phyloP scores from a whole-genome alignment of 2,113 vertebrate genomes.

The Pontoporia blainvillei region DNA sequence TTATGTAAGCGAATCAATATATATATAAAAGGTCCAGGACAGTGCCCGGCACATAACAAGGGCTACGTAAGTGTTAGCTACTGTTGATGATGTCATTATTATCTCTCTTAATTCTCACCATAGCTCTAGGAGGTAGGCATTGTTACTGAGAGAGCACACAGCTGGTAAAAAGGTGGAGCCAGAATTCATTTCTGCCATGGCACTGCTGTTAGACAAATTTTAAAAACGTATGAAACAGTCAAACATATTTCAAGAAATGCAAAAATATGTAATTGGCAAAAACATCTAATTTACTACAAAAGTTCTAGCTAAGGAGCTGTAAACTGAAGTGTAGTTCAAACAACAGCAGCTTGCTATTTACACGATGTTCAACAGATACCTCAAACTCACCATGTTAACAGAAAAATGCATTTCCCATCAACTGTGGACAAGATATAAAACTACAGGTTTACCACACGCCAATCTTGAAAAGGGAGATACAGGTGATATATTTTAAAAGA shows the following conservation, averaged over 20 bases:
- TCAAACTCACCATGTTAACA: not conserved
- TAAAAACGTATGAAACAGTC: not conserved
- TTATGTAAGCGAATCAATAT: not conserved
- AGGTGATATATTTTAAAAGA: not conserved
- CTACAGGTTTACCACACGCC: not conserved
- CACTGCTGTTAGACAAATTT: not conserved
- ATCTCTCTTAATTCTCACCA: not conserved
- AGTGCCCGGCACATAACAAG: not conserved
- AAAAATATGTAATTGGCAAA: not conserved
- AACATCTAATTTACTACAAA: slow-evolving; percentile 3
- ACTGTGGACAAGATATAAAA: slow-evolving; percentile 13
- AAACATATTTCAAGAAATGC: slow-evolving; percentile 17
- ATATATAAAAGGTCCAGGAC: not conserved
- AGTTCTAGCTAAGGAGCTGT: not conserved
- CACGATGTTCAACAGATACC: not conserved
- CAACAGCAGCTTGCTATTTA: not conserved
- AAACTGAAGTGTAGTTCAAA: slow-evolving; percentile 5
- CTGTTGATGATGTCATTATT: not conserved
- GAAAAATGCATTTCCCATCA: slow-evolving; percentile 43
- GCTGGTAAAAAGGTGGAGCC: not conserved
- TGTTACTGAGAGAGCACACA: not conserved
- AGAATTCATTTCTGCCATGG: not conserved
- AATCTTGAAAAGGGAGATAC: not conserved
- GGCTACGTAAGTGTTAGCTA: not conserved
- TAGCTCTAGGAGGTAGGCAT: not conserved